Evolutionary conservation across 2,797 vertebrate species (phyloP), one percentile per base, ranked within the genome.

Genomic region (Bryconaethiops microstoma): DNA sequence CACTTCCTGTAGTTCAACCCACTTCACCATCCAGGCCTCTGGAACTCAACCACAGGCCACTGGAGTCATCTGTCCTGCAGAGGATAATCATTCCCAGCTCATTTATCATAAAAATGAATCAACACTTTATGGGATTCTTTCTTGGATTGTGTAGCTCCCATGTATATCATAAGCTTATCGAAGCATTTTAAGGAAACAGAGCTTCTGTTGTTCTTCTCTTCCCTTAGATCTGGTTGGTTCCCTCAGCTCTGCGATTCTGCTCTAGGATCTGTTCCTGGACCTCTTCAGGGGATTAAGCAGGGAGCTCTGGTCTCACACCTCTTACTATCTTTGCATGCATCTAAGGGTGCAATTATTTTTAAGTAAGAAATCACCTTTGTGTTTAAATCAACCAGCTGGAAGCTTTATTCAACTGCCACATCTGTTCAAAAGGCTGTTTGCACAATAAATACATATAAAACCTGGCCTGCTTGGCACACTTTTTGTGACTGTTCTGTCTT

Each of bases 171-270:
- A 78, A 45, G 59, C 35, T 77, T 77, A 70, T 60, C 60, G 9
- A 25, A 68, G 40, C 19, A 62, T 83, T 84, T 67, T 54, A 79
- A 77, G 77, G 35, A 71, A 68, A 60, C 25, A 70, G 29, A 73
- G 21, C 48, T 82, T 84, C 19, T 82, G 40, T 86, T 73, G 87
- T 82, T 83, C 39, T 59, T 89, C 90, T 80, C 79, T 88, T 86
- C 79, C 82, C 81, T 81, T 86, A 93, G 91, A 90, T 94, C 86
- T 92, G 90, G 87, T 90, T 92, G 88, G 81, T 90, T 80, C 90
- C 92, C n/a, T 92, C 90, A 0, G 90, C 92, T 55, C 89, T 94
- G 79, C 82, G 5, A 57, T 88, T 88, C 81, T 93, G 92, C 88
- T 84, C 83, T 23, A 86, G 81, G 81, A 88, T 91, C 1, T 76